Base-by-base conservation (phyloP, 2,113 vertebrate genomes). In the Saccopteryx bilineata region DNA sequence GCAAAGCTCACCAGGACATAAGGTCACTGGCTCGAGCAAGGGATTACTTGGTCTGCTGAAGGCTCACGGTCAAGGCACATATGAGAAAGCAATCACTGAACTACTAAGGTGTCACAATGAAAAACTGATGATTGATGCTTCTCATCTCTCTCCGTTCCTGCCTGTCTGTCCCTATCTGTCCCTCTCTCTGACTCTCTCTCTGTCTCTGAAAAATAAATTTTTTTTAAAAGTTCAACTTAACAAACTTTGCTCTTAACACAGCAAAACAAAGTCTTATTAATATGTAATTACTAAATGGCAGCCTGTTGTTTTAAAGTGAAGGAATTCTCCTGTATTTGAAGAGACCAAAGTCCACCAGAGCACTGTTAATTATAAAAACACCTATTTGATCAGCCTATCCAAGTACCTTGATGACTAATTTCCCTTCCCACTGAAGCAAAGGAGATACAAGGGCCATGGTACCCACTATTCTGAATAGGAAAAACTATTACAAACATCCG, bases 241-340 rank as follows among this genome's bases (percentile, higher is more conserved):
- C 17, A 80, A 2, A 74, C 31, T 91, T 72, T 46, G 48, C 58
- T 86, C 74, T 90, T 90, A 94, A 83, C 60, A 85, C 14, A 93
- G 66, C 3, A 81, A 93, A 95, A 68, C 5, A 13, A 85, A 78
- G 65, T 80, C 89, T 96, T 52, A 85, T 74, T 89, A 91, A 75
- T 14, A 71, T n/a, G 12, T 52, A 91, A 71, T 85, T 88, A 91
- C 24, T 65, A 13, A n/a, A n/a, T 78, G 17, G 65, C 60, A 90
- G 6, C 90, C 33, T 75, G 28, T 39, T 87, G 31, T 46, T 39
- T 90, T 28, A 26, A 21, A 75, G 28, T 66, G 39, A 91, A 96
- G 28, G 17, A 84, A 87, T 72, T 75, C 48, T 63, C 31, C 65
- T 46, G 9, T 60, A 68, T 63, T 58, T 88, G 71, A 95, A 88